Percentiles rank a stretch among this genome's conserved stretches.
Evolutionary conservation across 2,888 invertebrate species (phyloP).

Genomic region (Chrysina gloriosa): DNA sequence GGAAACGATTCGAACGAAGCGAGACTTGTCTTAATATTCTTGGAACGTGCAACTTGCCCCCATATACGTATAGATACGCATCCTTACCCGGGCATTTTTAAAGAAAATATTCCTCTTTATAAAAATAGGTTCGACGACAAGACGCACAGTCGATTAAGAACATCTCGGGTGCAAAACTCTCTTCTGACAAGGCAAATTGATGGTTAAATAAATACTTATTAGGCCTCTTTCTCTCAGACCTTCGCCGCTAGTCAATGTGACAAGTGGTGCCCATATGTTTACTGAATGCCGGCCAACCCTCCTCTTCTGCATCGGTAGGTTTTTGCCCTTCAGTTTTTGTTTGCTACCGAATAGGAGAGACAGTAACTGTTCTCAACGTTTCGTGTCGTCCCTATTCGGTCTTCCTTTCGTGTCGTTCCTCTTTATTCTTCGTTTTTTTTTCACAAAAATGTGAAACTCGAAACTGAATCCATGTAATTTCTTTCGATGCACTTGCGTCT

Average conservation of each 20-base stretch:
- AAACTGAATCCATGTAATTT: slow-evolving; percentile 24
- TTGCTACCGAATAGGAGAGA: slow-evolving; percentile 43
- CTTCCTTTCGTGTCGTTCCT: neutral
- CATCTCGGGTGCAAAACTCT: slow-evolving; percentile 42
- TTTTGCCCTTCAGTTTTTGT: slow-evolving; percentile 51
- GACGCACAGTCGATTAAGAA: slow-evolving; percentile 40
- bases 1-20: too few species aligned
- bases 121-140: slow-evolving; percentile 30
- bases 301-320: slow-evolving; percentile 39
- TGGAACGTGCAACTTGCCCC: too few species aligned
- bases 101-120: slow-evolving; percentile 33
- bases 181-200: slow-evolving; percentile 56
- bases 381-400: slow-evolving; percentile 6
- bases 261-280: slow-evolving; percentile 64
- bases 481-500: slow-evolving; percentile 13
- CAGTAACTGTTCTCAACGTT: slow-evolving; percentile 26
- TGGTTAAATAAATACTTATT: slow-evolving; percentile 62
- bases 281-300: slow-evolving; percentile 52
- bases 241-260: slow-evolving; percentile 52
- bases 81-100: slow-evolving; percentile 7
- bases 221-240: slow-evolving; percentile 46
- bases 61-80: too few species aligned
- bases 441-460: slow-evolving; percentile 18
- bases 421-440: slow-evolving; percentile 9
- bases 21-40: slow-evolving; percentile 3